Evolutionary conservation across 1,140 invertebrate species (phyloP).

Genomic region (Arctopsyche grandis): DNA sequence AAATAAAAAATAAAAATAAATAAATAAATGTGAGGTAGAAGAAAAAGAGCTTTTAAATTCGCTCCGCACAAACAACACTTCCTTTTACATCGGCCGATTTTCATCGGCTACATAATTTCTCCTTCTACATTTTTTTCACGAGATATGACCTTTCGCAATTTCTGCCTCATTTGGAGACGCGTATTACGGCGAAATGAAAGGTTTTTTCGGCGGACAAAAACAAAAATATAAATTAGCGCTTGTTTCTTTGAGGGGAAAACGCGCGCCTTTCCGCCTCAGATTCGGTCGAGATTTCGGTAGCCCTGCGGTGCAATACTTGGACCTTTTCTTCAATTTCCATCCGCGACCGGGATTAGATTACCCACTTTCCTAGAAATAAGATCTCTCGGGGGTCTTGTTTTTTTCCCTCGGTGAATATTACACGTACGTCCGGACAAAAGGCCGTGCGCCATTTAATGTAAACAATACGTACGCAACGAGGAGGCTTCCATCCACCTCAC

Average conservation of each 20-base stretch:
- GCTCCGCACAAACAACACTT: slow-evolving; percentile 3
- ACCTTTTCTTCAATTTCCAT: slow-evolving; percentile 28
- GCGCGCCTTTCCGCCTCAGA: neutral
- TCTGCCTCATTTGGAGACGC: neutral
- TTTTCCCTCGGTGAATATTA: too few species aligned
- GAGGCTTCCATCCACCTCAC: neutral
- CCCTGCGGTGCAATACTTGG: slow-evolving; percentile 16
- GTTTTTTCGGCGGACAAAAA: too few species aligned
- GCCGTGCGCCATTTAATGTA: neutral
- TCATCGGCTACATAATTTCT: neutral
- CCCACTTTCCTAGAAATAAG: slow-evolving; percentile 1
- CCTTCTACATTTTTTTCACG: neutral
- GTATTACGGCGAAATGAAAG: too few species aligned
- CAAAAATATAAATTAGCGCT: too few species aligned
- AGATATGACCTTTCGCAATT: slow-evolving; percentile 14
- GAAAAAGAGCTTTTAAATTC: neutral
- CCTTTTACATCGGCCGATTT: neutral
- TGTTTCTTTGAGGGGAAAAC: too few species aligned
- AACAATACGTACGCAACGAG: neutral
- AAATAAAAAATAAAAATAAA: neutral
- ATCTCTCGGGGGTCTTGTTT: neutral
- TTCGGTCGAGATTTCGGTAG: slow-evolving; percentile 8
- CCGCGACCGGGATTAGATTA: slow-evolving; percentile 20
- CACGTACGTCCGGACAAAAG: neutral
- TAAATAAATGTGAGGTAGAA: neutral